phyloP scores from a whole-genome alignment of 2,797 vertebrate species.

The Phaenicophaeus curvirostris region DNA sequence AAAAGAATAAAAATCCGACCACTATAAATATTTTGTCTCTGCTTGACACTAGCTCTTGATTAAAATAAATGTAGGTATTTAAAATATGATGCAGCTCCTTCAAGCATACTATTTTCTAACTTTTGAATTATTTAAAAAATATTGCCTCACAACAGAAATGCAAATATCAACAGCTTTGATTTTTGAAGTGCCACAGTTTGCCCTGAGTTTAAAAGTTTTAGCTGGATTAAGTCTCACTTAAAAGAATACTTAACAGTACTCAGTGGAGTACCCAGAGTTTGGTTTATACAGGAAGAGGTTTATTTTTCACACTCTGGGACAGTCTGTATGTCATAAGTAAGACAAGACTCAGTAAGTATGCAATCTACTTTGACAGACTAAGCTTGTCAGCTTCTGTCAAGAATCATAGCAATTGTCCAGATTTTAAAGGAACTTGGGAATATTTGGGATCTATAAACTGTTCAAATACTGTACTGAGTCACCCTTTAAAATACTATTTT shows the following conservation, averaged over 20 bases:
- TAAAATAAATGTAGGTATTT: neutral
- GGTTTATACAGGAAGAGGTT: accelerated
- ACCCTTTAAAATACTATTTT: neutral
- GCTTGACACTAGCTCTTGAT: neutral
- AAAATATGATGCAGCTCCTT: neutral
- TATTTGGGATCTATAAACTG: neutral
- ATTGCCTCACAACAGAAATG: neutral
- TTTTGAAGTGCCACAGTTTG: neutral
- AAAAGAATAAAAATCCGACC: neutral
- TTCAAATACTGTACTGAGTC: neutral
- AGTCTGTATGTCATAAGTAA: neutral
- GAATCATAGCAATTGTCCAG: neutral
- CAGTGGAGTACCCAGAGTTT: neutral
- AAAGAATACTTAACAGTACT: neutral
- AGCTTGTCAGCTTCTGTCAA: neutral
- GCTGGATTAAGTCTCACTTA: neutral
- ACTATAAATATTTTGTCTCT: neutral
- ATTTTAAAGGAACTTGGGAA: neutral
- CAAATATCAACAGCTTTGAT: neutral
- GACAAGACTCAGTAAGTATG: neutral
- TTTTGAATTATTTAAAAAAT: neutral
- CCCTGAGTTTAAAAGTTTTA: neutral
- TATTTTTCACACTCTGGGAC: neutral
- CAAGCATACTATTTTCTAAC: neutral
- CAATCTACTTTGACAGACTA: neutral